These are phyloP conservation scores for Rissa tridactyla DNA, from an alignment of 2,113 vertebrate species.

Conservation along the genomic window DNA sequence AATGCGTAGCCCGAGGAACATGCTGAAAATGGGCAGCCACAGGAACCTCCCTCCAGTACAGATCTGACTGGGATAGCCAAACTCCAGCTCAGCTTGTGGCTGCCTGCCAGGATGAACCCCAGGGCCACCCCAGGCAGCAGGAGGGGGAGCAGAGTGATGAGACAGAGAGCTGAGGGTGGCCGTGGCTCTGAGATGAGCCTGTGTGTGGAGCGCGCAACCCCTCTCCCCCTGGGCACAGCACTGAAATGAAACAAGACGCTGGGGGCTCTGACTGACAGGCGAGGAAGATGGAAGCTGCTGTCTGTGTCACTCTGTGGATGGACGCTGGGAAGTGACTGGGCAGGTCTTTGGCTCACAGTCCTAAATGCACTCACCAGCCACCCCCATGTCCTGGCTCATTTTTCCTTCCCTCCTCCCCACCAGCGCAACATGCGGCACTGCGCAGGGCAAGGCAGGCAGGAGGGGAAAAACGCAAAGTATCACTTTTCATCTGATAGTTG, in stretches of 20 bases:
- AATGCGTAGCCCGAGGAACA: neutral
- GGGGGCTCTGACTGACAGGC: neutral
- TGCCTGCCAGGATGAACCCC: neutral
- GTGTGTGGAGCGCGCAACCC: neutral
- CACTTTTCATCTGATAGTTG: neutral
- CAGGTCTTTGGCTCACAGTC: neutral
- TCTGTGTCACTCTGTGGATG: neutral
- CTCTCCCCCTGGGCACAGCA: neutral
- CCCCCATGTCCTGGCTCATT: fast-evolving
- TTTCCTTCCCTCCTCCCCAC: neutral
- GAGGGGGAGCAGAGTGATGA: fast-evolving
- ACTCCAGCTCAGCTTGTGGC: neutral
- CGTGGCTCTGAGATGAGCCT: neutral
- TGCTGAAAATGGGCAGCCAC: fast-evolving
- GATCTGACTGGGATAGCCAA: neutral
- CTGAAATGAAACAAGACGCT: neutral
- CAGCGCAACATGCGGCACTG: fast-evolving
- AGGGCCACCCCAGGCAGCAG: neutral
- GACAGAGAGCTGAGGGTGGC: neutral
- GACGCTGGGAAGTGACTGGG: neutral
- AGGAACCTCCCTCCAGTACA: neutral
- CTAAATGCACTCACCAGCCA: neutral
- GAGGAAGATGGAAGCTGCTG: neutral
- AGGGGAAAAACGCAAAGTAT: neutral
- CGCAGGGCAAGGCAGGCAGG: neutral